Evolutionary conservation across 2,113 vertebrate genomes (phyloP).

Genomic region (Callorhinus ursinus): DNA sequence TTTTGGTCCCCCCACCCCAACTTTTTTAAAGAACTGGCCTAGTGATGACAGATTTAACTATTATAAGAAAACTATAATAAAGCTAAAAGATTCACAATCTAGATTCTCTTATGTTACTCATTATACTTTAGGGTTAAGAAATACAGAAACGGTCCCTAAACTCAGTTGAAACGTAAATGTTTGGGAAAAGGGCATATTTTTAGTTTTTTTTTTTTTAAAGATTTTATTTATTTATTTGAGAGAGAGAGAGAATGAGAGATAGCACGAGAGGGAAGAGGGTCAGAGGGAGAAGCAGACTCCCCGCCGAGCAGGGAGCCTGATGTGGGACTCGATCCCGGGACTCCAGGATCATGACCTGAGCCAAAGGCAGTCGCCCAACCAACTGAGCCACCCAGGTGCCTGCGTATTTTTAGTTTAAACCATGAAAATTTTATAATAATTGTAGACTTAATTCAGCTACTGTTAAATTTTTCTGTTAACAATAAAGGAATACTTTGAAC

Average conservation of each 20-base stretch:
- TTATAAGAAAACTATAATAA: background rate
- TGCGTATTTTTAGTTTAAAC: background rate
- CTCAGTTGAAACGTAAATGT: background rate
- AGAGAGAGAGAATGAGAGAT: too few relatives aligned
- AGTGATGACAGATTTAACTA: background rate
- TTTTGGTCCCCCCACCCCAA: background rate
- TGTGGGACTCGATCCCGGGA: too few relatives aligned
- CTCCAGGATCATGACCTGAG: too few relatives aligned
- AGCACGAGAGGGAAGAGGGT: too few relatives aligned
- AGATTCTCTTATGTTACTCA: background rate
- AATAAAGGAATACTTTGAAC: conserved; percentile 20
- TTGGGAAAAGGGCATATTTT: background rate
- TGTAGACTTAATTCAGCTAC: background rate
- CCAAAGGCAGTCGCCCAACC: too few relatives aligned
- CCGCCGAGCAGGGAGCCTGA: too few relatives aligned
- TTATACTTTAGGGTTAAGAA: background rate
- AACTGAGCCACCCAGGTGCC: too few relatives aligned
- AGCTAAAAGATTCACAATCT: background rate
- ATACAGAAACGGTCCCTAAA: background rate
- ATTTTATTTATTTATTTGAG: too few relatives aligned
- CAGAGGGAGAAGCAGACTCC: too few relatives aligned
- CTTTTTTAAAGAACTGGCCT: background rate
- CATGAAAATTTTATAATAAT: conserved; percentile 3
- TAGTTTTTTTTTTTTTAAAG: background rate
- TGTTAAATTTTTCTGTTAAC: background rate